phyloP scores from a whole-genome alignment of 1,140 invertebrate species.

The Drosophila athabasca region DNA sequence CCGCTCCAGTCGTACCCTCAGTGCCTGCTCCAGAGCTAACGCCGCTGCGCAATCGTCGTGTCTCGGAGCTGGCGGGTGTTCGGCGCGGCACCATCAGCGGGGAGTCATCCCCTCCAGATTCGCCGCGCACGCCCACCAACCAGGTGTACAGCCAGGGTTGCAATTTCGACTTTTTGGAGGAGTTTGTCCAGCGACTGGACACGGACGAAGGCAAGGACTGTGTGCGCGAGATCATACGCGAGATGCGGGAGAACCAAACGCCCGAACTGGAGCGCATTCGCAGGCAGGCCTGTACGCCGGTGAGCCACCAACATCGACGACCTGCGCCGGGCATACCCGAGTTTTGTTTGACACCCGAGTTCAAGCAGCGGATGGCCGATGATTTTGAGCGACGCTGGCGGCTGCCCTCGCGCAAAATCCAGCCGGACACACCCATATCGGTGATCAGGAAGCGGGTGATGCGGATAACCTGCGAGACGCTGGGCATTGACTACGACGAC shows the following conservation, averaged over 20 bases:
- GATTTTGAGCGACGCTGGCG: slow-evolving; percentile 78
- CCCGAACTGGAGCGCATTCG: slow-evolving; percentile 77
- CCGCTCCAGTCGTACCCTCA: background rate
- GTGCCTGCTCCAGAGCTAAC: slow-evolving; percentile 51
- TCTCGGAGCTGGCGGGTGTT: slow-evolving; percentile 63
- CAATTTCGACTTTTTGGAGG: slow-evolving; percentile 74
- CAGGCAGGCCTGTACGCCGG: slow-evolving; percentile 70
- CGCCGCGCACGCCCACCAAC: slow-evolving; percentile 66
- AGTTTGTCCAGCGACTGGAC: slow-evolving; percentile 60
- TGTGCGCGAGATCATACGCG: slow-evolving; percentile 72
- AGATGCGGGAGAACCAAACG: slow-evolving; percentile 78
- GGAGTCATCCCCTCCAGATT: slow-evolving; percentile 32
- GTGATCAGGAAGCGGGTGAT: slow-evolving; percentile 70
- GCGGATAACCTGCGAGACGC: slow-evolving; percentile 72
- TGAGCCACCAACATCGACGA: slow-evolving; percentile 39
- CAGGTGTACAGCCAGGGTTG: slow-evolving; percentile 37
- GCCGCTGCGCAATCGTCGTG: slow-evolving; percentile 68
- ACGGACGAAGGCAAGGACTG: slow-evolving; percentile 66
- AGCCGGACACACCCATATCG: slow-evolving; percentile 73
- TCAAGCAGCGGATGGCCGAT: slow-evolving; percentile 77
- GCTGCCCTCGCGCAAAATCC: slow-evolving; percentile 68
- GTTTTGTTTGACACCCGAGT: slow-evolving; percentile 76
- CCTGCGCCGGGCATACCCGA: slow-evolving; percentile 69
- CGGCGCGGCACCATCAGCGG: slow-evolving; percentile 24
- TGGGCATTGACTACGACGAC: slow-evolving; percentile 66